Conservation (phyloP, 2,888 invertebrate genomes). For the Torymus auratus region DNA sequence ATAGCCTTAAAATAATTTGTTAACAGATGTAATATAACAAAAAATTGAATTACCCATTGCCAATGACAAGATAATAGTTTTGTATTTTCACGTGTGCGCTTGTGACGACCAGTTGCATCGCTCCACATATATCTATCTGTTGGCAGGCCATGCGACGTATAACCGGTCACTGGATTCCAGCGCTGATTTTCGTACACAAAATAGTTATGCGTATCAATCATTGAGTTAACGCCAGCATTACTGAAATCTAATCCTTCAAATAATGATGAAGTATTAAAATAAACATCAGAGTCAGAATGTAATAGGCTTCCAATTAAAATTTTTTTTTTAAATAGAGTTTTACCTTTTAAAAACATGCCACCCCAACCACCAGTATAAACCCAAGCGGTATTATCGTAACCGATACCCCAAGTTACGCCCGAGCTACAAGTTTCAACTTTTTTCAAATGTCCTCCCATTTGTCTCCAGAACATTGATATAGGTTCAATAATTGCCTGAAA, state of each 20-base stretch:
- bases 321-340: slow-evolving; percentile 4
- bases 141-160: slow-evolving; percentile 89
- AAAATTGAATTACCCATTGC: slow-evolving; percentile 85
- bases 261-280: slow-evolving; percentile 22
- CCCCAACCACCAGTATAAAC: slow-evolving; percentile 94
- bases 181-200: slow-evolving; percentile 96
- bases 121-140: slow-evolving; percentile 95
- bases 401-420: slow-evolving; percentile 94
- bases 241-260: slow-evolving; percentile 78
- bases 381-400: slow-evolving; percentile 93
- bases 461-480: slow-evolving; percentile 89
- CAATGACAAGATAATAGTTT: slow-evolving; percentile 91
- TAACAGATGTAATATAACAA: slow-evolving; percentile 15
- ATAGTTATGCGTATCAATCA: slow-evolving; percentile 91
- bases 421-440: slow-evolving; percentile 85
- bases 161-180: slow-evolving; percentile 95
- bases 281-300: background rate
- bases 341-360: slow-evolving; percentile 87
- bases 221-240: slow-evolving; percentile 82
- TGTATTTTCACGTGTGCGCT: slow-evolving; percentile 90
- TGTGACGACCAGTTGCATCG: slow-evolving; percentile 89
- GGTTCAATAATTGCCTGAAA: slow-evolving; percentile 82
- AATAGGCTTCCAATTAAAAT: too few relatives aligned
- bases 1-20: background rate
- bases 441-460: slow-evolving; percentile 91